A percentile compares a stretch with the other conserved stretches of the same genome.
These are phyloP conservation scores for Aspiorhynchus laticeps DNA, from an alignment of 2,113 vertebrate genomes.

Conservation along the genomic window DNA sequence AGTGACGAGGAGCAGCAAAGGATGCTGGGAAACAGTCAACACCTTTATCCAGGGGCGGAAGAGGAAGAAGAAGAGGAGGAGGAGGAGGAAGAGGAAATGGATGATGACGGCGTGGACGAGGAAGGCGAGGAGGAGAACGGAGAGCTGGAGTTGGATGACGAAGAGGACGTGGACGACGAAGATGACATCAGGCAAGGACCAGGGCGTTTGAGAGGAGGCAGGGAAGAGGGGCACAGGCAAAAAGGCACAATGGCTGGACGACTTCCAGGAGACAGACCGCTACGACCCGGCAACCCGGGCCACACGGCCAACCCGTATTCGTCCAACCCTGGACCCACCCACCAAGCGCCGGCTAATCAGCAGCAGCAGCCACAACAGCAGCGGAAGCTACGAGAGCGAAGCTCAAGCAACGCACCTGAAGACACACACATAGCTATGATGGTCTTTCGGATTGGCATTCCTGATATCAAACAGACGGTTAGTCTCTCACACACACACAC, in stretches of 20 bases:
- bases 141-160: slow-evolving; percentile 73
- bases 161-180: slow-evolving; percentile 66
- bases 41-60: slow-evolving; percentile 79
- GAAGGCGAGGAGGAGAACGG: slow-evolving; percentile 74
- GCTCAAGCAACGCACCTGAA: slow-evolving; percentile 77
- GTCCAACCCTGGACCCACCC: slow-evolving; percentile 72
- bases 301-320: slow-evolving; percentile 75
- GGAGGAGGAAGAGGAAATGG: slow-evolving; percentile 85
- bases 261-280: slow-evolving; percentile 64
- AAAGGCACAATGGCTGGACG: slow-evolving; percentile 65
- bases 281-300: slow-evolving; percentile 67
- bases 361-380: slow-evolving; percentile 63
- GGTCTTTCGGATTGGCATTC: slow-evolving; percentile 93
- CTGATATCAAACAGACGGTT: slow-evolving; percentile 93
- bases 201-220: slow-evolving; percentile 63
- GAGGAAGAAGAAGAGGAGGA: slow-evolving; percentile 85
- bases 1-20: slow-evolving; percentile 91
- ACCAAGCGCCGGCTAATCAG: slow-evolving; percentile 75
- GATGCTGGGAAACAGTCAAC: slow-evolving; percentile 80
- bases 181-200: slow-evolving; percentile 61
- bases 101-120: slow-evolving; percentile 71
- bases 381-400: slow-evolving; percentile 81
- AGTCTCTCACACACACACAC: slow-evolving; percentile 61
- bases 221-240: slow-evolving; percentile 71
- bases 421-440: slow-evolving; percentile 90